These are phyloP conservation scores for Neogobius melanostomus DNA, from an alignment of 2,113 vertebrate genomes.

Conservation along the genomic window DNA sequence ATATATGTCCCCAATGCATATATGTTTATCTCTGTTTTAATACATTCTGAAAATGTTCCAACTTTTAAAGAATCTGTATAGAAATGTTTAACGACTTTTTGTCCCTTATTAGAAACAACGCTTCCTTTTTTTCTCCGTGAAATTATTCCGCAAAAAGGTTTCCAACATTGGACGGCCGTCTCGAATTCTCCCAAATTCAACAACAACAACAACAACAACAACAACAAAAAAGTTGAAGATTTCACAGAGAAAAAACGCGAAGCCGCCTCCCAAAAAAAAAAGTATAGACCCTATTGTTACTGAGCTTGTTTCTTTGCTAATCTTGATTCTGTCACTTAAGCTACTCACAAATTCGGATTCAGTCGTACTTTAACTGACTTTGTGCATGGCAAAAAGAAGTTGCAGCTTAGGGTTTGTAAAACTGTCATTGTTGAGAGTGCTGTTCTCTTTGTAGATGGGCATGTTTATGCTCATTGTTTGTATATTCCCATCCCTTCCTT, in stretches of 20 bases:
- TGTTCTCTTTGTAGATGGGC: constrained; percentile 96
- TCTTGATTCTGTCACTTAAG: constrained; percentile 75
- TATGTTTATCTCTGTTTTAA: constrained; percentile 67
- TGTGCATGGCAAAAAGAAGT: constrained; percentile 93
- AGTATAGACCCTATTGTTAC: constrained; percentile 68
- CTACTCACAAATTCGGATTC: constrained; percentile 62
- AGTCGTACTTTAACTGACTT: constrained; percentile 36
- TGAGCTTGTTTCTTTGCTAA: constrained; percentile 77
- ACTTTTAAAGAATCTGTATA: constrained; percentile 59
- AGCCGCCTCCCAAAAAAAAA: constrained; percentile 36
- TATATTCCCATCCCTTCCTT: constrained; percentile 99
- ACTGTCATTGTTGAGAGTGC: constrained; percentile 96
- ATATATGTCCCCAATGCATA: constrained; percentile 72
- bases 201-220: neutral
- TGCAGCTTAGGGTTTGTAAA: constrained; percentile 99
- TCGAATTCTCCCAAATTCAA: constrained; percentile 2
- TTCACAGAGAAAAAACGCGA: constrained; percentile 68
- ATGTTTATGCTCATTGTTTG: constrained; percentile 98
- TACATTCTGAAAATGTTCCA: constrained; percentile 67
- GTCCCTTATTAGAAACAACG: constrained; percentile 37
- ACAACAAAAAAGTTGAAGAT: neutral
- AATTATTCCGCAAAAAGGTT: neutral
- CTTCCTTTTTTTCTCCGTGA: constrained; percentile 70
- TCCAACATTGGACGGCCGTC: constrained; percentile 1
- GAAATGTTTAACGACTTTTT: constrained; percentile 47